Evolutionary conservation across 2,113 vertebrate species (phyloP).

Genomic region (Colaptes auratus): DNA sequence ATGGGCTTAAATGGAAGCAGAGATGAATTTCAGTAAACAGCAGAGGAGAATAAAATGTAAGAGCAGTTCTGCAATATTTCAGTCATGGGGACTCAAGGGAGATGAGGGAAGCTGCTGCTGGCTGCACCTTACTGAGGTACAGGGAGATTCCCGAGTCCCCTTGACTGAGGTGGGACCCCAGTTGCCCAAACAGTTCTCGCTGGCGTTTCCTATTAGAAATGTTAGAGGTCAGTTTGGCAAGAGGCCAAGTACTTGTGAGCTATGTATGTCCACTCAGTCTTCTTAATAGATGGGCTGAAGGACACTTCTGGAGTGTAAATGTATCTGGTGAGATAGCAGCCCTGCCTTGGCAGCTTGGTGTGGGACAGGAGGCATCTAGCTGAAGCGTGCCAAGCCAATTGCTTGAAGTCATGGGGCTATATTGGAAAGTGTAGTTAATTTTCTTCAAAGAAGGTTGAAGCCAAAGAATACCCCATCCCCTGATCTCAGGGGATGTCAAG

Average conservation of each 20-base stretch:
- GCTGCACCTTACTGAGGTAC: background rate
- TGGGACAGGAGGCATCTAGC: conserved; percentile 13
- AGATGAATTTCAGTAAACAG: conserved; percentile 39
- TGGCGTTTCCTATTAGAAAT: background rate
- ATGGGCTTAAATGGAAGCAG: conserved; percentile 28
- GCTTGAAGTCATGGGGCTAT: background rate
- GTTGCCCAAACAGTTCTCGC: background rate
- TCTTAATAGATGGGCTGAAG: background rate
- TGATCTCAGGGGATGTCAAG: background rate
- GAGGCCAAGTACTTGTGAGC: background rate
- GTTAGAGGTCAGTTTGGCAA: background rate
- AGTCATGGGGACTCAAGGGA: background rate
- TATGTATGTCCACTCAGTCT: background rate
- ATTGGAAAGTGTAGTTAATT: background rate
- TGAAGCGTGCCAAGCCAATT: background rate
- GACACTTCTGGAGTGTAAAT: background rate
- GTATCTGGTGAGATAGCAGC: background rate
- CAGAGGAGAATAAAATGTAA: background rate
- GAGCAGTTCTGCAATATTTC: conserved; percentile 8
- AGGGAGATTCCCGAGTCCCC: background rate
- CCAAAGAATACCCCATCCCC: background rate
- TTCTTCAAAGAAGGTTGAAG: background rate
- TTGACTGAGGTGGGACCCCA: background rate
- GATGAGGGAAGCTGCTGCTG: background rate
- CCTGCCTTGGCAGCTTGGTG: background rate